These are phyloP conservation scores for Pissodes strobi DNA, from an alignment of 1,140 invertebrate species.

Conservation along the genomic window DNA sequence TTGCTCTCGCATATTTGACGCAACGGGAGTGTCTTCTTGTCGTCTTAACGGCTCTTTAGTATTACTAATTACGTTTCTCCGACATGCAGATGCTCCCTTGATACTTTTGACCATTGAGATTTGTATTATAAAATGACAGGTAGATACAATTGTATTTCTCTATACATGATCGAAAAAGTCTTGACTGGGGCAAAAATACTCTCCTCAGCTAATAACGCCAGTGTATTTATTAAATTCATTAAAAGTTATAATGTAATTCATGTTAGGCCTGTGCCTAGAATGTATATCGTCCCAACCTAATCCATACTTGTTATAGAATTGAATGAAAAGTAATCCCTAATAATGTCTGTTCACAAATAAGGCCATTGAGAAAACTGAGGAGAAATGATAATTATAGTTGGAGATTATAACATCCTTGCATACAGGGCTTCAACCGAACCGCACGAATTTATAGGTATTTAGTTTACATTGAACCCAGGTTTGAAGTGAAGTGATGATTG, in stretches of 20 bases:
- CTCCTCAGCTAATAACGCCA: constrained; percentile 19
- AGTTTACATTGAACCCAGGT: too few relatives aligned
- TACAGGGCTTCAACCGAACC: too few relatives aligned
- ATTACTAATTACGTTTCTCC: neutral
- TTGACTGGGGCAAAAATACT: constrained; percentile 41
- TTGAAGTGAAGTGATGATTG: too few relatives aligned
- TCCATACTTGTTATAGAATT: neutral
- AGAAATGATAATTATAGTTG: too few relatives aligned
- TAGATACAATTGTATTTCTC: neutral
- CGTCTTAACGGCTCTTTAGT: too few relatives aligned
- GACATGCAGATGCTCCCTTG: neutral
- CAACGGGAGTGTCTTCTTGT: too few relatives aligned
- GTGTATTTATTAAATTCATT: constrained; percentile 26
- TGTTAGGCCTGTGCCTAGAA: constrained; percentile 1
- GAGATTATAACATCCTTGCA: too few relatives aligned
- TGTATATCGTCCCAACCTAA: constrained; percentile 2
- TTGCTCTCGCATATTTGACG: too few relatives aligned
- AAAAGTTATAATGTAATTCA: neutral
- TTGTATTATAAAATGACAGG: neutral
- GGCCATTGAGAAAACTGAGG: neutral
- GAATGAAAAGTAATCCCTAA: neutral
- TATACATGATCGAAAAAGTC: constrained; percentile 10
- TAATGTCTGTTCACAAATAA: neutral
- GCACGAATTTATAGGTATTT: too few relatives aligned
- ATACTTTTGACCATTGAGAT: neutral